These are phyloP conservation scores for Smithornis capensis DNA, from an alignment of 2,113 vertebrate species.

Conservation along the genomic window DNA sequence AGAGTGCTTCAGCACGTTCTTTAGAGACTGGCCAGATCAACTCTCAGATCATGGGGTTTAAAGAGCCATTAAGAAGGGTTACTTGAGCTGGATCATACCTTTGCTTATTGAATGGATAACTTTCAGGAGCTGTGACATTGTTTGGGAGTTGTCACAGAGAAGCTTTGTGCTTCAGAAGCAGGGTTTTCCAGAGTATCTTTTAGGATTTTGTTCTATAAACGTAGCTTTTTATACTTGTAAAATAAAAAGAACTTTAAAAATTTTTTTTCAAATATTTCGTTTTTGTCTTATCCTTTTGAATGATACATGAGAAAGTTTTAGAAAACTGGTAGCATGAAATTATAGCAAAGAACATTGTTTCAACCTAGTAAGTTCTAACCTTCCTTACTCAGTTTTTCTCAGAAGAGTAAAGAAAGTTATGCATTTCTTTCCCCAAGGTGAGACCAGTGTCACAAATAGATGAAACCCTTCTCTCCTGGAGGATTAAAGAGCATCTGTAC, in stretches of 20 bases:
- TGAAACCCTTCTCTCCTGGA: neutral
- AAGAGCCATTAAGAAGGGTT: neutral
- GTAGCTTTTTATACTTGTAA: conserved; percentile 25
- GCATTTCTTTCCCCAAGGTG: neutral
- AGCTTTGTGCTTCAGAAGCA: neutral
- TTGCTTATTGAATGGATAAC: neutral
- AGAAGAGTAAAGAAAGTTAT: neutral
- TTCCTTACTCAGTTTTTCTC: neutral
- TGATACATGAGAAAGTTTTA: neutral
- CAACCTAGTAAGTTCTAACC: neutral
- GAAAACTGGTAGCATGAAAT: neutral
- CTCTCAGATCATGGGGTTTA: neutral
- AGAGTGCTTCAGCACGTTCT: neutral
- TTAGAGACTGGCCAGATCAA: neutral
- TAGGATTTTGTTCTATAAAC: neutral
- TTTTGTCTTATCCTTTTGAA: neutral
- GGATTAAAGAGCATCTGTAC: neutral
- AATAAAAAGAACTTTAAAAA: neutral
- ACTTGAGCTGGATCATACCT: neutral
- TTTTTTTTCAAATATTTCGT: neutral
- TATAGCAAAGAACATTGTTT: neutral
- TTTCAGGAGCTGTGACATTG: neutral
- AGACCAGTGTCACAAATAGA: neutral
- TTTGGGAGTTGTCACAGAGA: neutral
- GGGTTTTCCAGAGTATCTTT: neutral